Percentiles rank a stretch among this genome's conserved stretches.
These are phyloP conservation scores for Budorcas taxicolor DNA, from an alignment of 2,113 vertebrate genomes.

Conservation along the genomic window DNA sequence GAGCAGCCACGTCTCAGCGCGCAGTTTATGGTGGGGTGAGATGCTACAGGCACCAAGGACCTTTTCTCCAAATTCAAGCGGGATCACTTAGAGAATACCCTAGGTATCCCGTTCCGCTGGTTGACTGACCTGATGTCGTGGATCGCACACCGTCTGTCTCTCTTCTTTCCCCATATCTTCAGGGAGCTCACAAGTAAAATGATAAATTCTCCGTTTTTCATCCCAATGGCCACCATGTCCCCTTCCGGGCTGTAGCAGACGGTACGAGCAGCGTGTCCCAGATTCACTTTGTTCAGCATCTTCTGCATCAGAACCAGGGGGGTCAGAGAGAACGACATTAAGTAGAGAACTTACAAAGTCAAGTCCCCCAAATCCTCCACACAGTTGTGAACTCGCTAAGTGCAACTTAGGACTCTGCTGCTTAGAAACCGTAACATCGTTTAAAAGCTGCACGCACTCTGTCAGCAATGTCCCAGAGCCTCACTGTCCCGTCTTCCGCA, in stretches of 20 bases:
- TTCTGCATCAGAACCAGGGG: conserved; percentile 84
- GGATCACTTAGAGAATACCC: background rate
- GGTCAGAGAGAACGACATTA: conserved; percentile 31
- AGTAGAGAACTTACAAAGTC: conserved; percentile 1
- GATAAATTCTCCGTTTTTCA: conserved; percentile 98
- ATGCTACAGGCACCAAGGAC: background rate
- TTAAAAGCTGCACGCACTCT: conserved; percentile 83
- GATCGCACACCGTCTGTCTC: conserved; percentile 92
- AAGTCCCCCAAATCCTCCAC: background rate
- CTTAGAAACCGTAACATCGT: background rate
- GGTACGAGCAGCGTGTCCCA: conserved; percentile 92
- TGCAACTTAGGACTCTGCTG: background rate
- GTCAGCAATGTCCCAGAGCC: conserved; percentile 95
- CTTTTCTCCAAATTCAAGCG: background rate
- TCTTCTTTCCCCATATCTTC: conserved; percentile 98
- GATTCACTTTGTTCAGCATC: conserved; percentile 96
- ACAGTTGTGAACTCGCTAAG: background rate
- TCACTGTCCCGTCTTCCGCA: conserved; percentile 95
- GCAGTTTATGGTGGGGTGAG: background rate
- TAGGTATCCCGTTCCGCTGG: background rate
- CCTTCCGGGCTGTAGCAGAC: conserved; percentile 96
- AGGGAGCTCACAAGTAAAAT: conserved; percentile 93
- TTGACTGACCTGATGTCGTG: conserved; percentile 93
- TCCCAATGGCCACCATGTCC: conserved; percentile 98
- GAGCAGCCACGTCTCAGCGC: background rate